Conservation (phyloP, 2,113 vertebrate species). For the Cryptotis parvus region DNA sequence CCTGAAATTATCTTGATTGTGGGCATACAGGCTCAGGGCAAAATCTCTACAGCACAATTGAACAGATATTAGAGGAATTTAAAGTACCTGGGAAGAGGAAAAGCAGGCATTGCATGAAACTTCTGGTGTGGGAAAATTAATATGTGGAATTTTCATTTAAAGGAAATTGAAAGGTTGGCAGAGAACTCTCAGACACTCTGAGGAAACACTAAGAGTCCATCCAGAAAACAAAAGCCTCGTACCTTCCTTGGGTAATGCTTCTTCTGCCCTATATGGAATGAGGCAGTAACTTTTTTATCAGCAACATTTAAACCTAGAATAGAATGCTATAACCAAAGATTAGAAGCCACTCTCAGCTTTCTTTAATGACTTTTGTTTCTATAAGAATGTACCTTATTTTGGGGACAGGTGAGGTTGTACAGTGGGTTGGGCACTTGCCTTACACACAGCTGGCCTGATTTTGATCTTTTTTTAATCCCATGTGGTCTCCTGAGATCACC, state of each 20-base stretch:
- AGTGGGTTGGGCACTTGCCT: no score
- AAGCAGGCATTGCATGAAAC: background rate
- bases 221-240: background rate
- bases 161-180: background rate
- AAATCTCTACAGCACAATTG: background rate
- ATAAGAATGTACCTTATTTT: background rate
- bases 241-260: background rate
- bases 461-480: no score
- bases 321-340: background rate
- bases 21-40: background rate
- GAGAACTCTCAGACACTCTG: background rate
- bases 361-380: background rate
- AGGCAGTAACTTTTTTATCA: background rate
- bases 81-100: background rate
- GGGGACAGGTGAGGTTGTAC: no score
- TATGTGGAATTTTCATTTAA: background rate
- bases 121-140: background rate
- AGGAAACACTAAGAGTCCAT: background rate
- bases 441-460: no score
- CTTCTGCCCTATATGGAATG: background rate
- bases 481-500: no score
- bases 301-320: background rate
- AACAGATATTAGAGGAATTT: background rate
- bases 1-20: background rate
- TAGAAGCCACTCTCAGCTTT: background rate